Evolutionary conservation across 1,140 invertebrate species (phyloP).

Genomic region (Zaprionus capensis): DNA sequence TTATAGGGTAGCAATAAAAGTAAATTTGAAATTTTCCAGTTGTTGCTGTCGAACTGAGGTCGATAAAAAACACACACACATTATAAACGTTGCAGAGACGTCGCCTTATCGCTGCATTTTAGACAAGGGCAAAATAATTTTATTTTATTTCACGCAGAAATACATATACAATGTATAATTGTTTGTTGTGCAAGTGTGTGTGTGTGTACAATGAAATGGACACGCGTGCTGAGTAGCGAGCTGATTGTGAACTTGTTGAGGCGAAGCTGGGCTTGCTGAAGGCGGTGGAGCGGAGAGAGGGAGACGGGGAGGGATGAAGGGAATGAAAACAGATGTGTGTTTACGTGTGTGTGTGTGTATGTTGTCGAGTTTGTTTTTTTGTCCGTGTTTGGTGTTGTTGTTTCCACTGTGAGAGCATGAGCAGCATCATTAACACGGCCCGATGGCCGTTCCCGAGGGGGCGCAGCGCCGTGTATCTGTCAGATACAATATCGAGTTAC

Average conservation of each 20-base stretch:
- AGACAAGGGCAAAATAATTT: slow-evolving; percentile 5
- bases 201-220: slow-evolving; percentile 1
- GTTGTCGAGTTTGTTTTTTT: slow-evolving; percentile 25
- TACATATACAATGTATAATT: not conserved
- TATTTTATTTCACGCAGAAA: not conserved
- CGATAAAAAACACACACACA: not conserved
- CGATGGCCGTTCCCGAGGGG: slow-evolving; percentile 41
- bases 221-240: slow-evolving; percentile 21
- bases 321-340: slow-evolving; percentile 69
- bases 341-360: slow-evolving; percentile 19
- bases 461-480: slow-evolving; percentile 72
- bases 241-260: slow-evolving; percentile 47
- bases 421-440: slow-evolving; percentile 67
- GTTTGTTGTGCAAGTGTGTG: not conserved
- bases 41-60: not conserved
- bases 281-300: not conserved
- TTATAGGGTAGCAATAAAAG: too few species aligned
- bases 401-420: slow-evolving; percentile 36
- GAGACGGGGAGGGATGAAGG: slow-evolving; percentile 8
- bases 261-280: not conserved
- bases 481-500: slow-evolving; percentile 78
- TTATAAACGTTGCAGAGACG: not conserved
- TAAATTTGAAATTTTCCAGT: not conserved
- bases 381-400: slow-evolving; percentile 6
- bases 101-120: slow-evolving; percentile 16